Base-by-base conservation (phyloP, 2,113 vertebrate species). In the Grus americana region DNA sequence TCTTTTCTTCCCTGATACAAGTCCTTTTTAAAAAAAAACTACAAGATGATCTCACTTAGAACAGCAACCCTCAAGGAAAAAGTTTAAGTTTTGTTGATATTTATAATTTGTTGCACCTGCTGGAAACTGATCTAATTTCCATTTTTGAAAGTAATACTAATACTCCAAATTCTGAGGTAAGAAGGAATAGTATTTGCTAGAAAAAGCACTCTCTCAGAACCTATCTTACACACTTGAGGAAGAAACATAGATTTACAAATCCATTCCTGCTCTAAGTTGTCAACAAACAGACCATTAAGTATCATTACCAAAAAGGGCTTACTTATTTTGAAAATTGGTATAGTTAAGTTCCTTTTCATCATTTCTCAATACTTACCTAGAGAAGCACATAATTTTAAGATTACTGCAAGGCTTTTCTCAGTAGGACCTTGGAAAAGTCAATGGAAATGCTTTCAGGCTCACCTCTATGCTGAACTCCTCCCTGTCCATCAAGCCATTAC, bases 141-240 rank as follows among this genome's bases (percentile, higher is more conserved):
- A 9, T 55, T 91, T 67, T 58, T 67, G 7, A 46, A 59, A 58
- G 22, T 34, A 81, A 27, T n/a, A 9, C 27, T 23, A 54, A 44
- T 40, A 55, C 6, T 85, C 11, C 27, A 30, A 29, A 55, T 66
- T 59, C 40, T 79, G 71, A 86, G 17, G 7, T 62, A 58, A 24
- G 19, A 52, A 58, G 30, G 10, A 44, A 9, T 26, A 27, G 44
- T 29, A 44, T 67, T 79, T 75, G 10, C 30, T 85, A 38, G 29
- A 47, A 85, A 57, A 78, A 22, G 9, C 21, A 36, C 15, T 29
- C 8, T 30, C 27, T 86, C 21, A 49, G 26, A n/a, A 66, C 36
- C 12, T 54, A 4, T 24, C 10, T 61, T 27, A 34, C 23, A 62
- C 9, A 2, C 20, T 38, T 0, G 3, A 78, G 15, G 17, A 70